Evolutionary conservation across 2,113 vertebrate species (phyloP).

Genomic region (Festucalex cinctus): DNA sequence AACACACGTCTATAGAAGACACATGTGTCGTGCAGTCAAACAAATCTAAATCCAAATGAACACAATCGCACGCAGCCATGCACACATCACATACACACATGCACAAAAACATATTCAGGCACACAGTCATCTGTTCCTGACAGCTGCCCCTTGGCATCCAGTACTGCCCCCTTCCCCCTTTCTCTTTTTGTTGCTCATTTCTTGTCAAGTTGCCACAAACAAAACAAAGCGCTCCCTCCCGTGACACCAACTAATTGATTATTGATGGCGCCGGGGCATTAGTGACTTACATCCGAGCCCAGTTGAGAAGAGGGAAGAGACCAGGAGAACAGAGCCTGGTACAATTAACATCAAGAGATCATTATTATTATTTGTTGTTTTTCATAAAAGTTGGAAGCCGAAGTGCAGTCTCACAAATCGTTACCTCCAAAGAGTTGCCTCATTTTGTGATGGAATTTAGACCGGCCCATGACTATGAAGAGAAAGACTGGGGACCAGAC

Average conservation of each 20-base stretch:
- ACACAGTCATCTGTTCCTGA: slow-evolving; percentile 65
- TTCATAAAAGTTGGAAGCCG: not conserved
- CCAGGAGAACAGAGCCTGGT: not conserved
- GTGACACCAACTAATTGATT: slow-evolving; percentile 75
- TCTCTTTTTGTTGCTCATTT: slow-evolving; percentile 70
- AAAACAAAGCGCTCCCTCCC: slow-evolving; percentile 63
- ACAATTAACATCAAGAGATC: not conserved
- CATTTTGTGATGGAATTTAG: slow-evolving; percentile 60
- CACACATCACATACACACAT: slow-evolving; percentile 22
- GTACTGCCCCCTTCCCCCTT: slow-evolving; percentile 29
- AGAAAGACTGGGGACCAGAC: slow-evolving; percentile 48
- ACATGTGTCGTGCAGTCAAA: slow-evolving; percentile 50
- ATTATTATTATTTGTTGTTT: not conserved
- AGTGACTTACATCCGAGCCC: slow-evolving; percentile 63
- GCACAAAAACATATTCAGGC: slow-evolving; percentile 29
- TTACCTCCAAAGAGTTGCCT: slow-evolving; percentile 20
- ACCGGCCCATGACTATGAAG: slow-evolving; percentile 47
- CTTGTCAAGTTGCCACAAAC: slow-evolving; percentile 67
- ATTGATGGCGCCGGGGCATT: slow-evolving; percentile 61
- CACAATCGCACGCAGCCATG: slow-evolving; percentile 36
- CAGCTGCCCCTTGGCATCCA: slow-evolving; percentile 66
- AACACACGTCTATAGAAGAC: slow-evolving; percentile 24
- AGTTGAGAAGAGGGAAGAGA: slow-evolving; percentile 38
- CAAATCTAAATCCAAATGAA: slow-evolving; percentile 47
- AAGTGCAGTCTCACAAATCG: not conserved